A percentile compares a stretch with the other conserved stretches of the same genome.
These are phyloP conservation scores for Schizopygopsis malacanthus DNA, from an alignment of 2,797 vertebrate species.

Conservation along the genomic window DNA sequence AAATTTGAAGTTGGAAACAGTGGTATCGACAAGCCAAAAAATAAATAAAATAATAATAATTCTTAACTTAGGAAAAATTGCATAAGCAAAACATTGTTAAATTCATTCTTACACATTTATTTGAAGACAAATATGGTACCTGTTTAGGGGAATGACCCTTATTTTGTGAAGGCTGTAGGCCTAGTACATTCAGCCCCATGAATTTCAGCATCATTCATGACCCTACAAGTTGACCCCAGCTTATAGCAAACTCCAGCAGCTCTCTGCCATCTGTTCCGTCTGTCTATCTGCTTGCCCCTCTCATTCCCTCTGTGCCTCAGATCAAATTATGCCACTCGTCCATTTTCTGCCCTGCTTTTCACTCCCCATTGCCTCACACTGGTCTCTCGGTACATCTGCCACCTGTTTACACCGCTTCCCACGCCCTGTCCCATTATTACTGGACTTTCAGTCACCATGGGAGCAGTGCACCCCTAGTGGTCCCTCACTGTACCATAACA, in stretches of 20 bases:
- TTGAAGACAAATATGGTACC: background rate
- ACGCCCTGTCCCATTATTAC: slow-evolving; percentile 54
- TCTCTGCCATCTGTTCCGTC: slow-evolving; percentile 71
- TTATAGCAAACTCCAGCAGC: slow-evolving; percentile 43
- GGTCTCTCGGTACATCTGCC: slow-evolving; percentile 69
- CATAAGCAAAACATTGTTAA: background rate
- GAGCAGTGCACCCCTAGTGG: slow-evolving; percentile 63
- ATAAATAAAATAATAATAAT: too few species aligned
- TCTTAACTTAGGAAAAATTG: too few species aligned
- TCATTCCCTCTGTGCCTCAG: slow-evolving; percentile 63
- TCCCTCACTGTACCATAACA: slow-evolving; percentile 20
- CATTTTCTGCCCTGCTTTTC: slow-evolving; percentile 66
- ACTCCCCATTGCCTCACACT: slow-evolving; percentile 52
- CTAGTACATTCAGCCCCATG: background rate
- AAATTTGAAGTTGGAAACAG: background rate
- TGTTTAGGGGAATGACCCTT: background rate
- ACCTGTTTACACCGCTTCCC: slow-evolving; percentile 78
- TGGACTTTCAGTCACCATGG: slow-evolving; percentile 31
- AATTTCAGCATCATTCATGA: slow-evolving; percentile 46
- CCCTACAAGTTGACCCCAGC: slow-evolving; percentile 60
- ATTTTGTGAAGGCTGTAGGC: background rate
- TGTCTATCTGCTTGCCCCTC: slow-evolving; percentile 66
- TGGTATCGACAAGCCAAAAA: background rate
- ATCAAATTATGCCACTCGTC: slow-evolving; percentile 82
- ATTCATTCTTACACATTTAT: background rate